Evolutionary conservation across 2,888 invertebrate species (phyloP).

Genomic region (Melieria picta): DNA sequence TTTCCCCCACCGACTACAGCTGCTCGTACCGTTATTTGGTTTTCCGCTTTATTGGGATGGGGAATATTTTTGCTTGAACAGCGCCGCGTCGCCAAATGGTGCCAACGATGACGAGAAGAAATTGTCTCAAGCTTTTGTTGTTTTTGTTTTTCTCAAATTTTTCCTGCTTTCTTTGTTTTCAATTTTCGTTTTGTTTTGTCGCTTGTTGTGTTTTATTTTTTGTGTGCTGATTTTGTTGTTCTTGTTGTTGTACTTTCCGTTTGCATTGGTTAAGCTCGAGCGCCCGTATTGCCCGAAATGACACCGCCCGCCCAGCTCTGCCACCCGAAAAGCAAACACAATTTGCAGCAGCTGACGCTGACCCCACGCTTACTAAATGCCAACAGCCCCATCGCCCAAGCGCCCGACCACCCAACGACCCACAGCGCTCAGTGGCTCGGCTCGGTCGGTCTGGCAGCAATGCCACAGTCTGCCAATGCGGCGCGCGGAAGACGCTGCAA

Average conservation of each 20-base stretch:
- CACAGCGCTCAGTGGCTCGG: background rate
- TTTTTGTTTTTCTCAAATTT: background rate
- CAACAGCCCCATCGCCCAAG: slow-evolving; percentile 4
- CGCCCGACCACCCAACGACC: background rate
- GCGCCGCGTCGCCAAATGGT: slow-evolving; percentile 43
- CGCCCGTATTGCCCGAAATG: slow-evolving; percentile 15
- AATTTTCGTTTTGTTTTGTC: slow-evolving; percentile 1
- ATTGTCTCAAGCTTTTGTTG: slow-evolving; percentile 27
- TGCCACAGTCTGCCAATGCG: slow-evolving; percentile 21
- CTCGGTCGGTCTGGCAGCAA: slow-evolving; percentile 24
- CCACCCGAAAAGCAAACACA: slow-evolving; percentile 42
- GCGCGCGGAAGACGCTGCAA: slow-evolving; percentile 6
- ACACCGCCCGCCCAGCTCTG: slow-evolving; percentile 7
- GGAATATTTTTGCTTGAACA: background rate
- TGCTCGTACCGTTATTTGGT: too few species aligned
- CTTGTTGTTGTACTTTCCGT: background rate
- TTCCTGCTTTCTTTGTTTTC: background rate
- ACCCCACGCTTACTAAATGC: slow-evolving; percentile 40
- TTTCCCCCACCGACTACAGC: too few species aligned
- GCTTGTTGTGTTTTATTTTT: too few species aligned
- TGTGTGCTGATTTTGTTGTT: background rate
- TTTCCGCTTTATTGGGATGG: too few species aligned
- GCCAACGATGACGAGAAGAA: slow-evolving; percentile 33
- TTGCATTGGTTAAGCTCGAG: background rate
- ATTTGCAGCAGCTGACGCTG: slow-evolving; percentile 49